phyloP scores from a whole-genome alignment of 2,888 invertebrate genomes.

The Blastobasis lacticolella region DNA sequence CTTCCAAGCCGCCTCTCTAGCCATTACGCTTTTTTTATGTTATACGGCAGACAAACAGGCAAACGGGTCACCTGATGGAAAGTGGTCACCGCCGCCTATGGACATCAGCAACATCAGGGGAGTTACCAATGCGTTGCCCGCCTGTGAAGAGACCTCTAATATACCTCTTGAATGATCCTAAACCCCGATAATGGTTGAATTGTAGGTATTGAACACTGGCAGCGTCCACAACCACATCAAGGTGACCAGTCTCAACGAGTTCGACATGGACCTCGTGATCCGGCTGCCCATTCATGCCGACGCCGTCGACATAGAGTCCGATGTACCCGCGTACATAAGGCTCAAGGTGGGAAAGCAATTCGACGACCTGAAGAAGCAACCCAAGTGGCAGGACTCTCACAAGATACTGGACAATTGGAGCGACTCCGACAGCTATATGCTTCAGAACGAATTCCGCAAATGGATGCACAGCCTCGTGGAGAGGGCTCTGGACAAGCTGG shows the following conservation, averaged over 20 bases:
- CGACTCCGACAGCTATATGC: constrained; percentile 53
- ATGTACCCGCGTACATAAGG: constrained; percentile 62
- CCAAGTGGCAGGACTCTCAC: constrained; percentile 49
- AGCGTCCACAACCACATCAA: constrained; percentile 77
- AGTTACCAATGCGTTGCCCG: too few species aligned
- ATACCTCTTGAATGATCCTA: too few species aligned
- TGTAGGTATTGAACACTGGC: constrained; percentile 62
- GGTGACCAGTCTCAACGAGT: constrained; percentile 74
- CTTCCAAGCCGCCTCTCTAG: not conserved
- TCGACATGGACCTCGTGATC: constrained; percentile 75
- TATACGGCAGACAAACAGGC: too few species aligned
- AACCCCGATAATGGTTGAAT: not conserved
- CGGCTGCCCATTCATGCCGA: constrained; percentile 42
- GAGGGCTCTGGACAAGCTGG: constrained; percentile 52
- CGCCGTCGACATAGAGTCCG: constrained; percentile 43
- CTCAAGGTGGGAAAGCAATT: constrained; percentile 48
- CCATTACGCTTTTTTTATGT: not conserved
- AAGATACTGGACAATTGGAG: constrained; percentile 56
- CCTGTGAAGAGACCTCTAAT: too few species aligned
- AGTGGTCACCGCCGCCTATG: too few species aligned
- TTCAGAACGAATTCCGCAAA: constrained; percentile 60
- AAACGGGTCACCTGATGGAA: too few species aligned
- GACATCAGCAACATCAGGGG: too few species aligned
- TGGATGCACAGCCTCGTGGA: constrained; percentile 71
- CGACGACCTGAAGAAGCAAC: constrained; percentile 47